Percentiles rank a stretch among this genome's conserved stretches.
Evolutionary conservation across 53 echinoderm and acorn worm genomes (phyloP).

Genomic region (Pentamera pediparva): DNA sequence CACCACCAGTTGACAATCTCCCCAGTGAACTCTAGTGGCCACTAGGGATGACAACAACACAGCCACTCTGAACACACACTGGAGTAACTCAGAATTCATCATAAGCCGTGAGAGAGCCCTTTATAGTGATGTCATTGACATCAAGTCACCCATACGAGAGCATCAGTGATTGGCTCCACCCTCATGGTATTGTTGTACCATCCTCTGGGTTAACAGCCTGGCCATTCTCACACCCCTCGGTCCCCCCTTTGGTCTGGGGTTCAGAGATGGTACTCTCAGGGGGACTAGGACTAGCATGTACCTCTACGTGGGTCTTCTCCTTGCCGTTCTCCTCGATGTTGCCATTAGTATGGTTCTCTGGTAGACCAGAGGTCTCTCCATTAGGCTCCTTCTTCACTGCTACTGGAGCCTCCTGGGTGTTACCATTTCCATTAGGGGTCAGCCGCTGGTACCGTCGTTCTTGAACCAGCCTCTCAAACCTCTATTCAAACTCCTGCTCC

Average conservation of each 20-base stretch:
- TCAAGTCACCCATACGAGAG: too few species aligned
- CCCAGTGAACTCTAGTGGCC: too few species aligned
- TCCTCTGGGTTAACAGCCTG: slow-evolving; percentile 14
- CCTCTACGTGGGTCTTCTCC: slow-evolving; percentile 5
- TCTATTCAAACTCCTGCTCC: slow-evolving; percentile 51
- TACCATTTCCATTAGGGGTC: slow-evolving; percentile 30
- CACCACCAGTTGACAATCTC: too few species aligned
- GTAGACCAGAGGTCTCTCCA: not conserved
- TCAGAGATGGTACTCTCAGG: too few species aligned
- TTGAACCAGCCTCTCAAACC: slow-evolving; percentile 41
- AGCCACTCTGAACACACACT: too few species aligned
- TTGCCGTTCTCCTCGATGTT: slow-evolving; percentile 15
- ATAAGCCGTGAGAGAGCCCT: too few species aligned
- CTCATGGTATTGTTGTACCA: not conserved
- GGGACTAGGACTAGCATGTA: slow-evolving; percentile 1
- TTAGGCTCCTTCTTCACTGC: slow-evolving; percentile 31
- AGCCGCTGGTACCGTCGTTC: slow-evolving; percentile 54
- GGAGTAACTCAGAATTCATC: too few species aligned
- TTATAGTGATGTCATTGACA: too few species aligned
- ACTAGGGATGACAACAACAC: too few species aligned
- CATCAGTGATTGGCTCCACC: too few species aligned
- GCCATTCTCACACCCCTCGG: not conserved
- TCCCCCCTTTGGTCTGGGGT: not conserved
- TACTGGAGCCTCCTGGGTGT: slow-evolving; percentile 10
- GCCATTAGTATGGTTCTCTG: slow-evolving; percentile 8